Base-by-base conservation (phyloP, 1,140 invertebrate genomes). In the Aphis craccivora region DNA sequence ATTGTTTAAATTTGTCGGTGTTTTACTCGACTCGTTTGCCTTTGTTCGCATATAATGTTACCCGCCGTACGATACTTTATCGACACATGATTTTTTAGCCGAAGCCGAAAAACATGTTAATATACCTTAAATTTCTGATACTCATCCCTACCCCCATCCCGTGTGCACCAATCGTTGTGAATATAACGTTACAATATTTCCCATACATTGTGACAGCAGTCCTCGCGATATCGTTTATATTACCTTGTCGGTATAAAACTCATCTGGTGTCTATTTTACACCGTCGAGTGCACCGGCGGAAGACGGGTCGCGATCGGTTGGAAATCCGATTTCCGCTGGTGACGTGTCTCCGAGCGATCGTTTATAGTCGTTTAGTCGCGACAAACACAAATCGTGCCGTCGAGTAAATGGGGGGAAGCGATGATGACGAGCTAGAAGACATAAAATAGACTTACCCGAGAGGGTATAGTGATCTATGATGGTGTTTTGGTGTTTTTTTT, bases 241-340 rank as follows among this genome's bases (percentile, higher is more conserved):
- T 76, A 76, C n/a, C n/a, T n/a, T n/a, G 60, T 76, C 14, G 30
- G 30, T n/a, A 76, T n/a, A 18, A 76, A 14, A 35, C 30, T 76
- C 60, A 76, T 76, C 60, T 76, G 60, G 60, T 76, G 18, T 76
- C 60, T 76, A 76, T 76, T 76, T 35, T 35, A 20, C 14, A 20
- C 30, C 3, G 14, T 67, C 60, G n/a, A 76, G 30, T n/a, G 14
- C n/a, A n/a, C 30, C 83, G 23, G 83, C 83, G 83, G 83, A 84
- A 84, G 83, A 84, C 83, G 23, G 83, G 83, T 87, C 43, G 86
- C 30, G 86, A 88, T 48, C 86, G 51, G 87, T 37, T 35, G 9
- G 87, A 53, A 89, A 53, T 89, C 23, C 48, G 87, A 89, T 89
- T 89, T 89, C 87, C 87, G 87, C 35, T 35, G 8, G n/a, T 22